phyloP scores from a whole-genome alignment of 2,888 invertebrate species.

The Leucophora obtusa region DNA sequence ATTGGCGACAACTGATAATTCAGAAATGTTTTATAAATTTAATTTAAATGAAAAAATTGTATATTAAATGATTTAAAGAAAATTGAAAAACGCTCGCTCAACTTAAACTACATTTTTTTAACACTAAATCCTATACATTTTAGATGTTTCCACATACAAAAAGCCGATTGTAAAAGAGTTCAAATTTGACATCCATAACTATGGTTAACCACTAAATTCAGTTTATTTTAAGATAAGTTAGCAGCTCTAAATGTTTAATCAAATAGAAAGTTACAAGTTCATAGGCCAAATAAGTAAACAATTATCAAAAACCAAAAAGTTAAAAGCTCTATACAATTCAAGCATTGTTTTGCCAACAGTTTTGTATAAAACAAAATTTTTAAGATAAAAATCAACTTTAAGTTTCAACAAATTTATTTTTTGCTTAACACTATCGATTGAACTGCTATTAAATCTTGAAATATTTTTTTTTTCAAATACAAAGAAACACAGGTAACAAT shows the following conservation, averaged over 20 bases:
- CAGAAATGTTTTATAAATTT: too few species aligned
- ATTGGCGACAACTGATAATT: too few species aligned
- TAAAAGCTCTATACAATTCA: background rate
- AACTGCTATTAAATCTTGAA: constrained; percentile 55
- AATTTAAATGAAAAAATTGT: too few species aligned
- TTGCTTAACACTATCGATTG: constrained; percentile 56
- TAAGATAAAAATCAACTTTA: constrained; percentile 56
- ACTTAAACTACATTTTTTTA: too few species aligned
- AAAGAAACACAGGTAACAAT: constrained; percentile 47
- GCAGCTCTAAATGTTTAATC: background rate
- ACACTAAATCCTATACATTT: too few species aligned
- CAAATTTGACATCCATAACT: too few species aligned
- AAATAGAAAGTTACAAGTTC: constrained; percentile 54
- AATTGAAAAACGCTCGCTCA: too few species aligned
- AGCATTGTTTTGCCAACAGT: constrained; percentile 38
- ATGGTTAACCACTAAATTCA: too few species aligned
- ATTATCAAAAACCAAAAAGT: constrained; percentile 10
- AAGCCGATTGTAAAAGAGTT: too few species aligned
- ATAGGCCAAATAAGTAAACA: constrained; percentile 42
- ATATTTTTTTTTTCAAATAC: constrained; percentile 52
- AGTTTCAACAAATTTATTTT: constrained; percentile 54
- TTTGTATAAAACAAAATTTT: constrained; percentile 9
- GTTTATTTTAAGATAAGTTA: too few species aligned
- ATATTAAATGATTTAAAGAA: too few species aligned
- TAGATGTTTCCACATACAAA: too few species aligned